phyloP scores from a whole-genome alignment of 2,888 invertebrate genomes.

The Molorchus minor region DNA sequence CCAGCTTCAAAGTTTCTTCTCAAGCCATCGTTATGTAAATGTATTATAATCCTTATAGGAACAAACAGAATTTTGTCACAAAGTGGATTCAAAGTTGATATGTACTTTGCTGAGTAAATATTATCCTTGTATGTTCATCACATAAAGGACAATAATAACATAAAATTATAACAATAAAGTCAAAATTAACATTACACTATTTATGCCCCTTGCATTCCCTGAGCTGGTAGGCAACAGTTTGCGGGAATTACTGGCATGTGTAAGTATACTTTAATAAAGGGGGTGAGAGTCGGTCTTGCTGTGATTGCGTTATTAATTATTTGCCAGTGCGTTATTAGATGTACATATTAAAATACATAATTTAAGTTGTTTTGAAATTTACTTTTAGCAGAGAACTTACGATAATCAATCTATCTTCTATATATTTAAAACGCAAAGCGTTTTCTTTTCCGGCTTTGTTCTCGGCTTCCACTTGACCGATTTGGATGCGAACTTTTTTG shows the following conservation, averaged over 20 bases:
- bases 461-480: no score
- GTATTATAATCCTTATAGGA: conserved; percentile 1
- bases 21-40: background rate
- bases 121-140: background rate
- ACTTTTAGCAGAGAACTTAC: no score
- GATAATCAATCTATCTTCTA: no score
- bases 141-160: background rate
- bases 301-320: no score
- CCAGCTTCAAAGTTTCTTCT: conserved; percentile 2
- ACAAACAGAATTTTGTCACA: background rate
- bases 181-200: background rate
- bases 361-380: no score
- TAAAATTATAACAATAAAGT: background rate
- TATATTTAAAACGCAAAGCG: no score
- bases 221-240: background rate
- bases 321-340: no score
- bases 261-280: no score
- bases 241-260: background rate
- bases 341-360: no score
- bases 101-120: background rate
- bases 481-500: no score
- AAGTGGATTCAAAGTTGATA: background rate
- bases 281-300: no score
- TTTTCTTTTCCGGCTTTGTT: no score
- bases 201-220: background rate